phyloP scores from a whole-genome alignment of 2,797 vertebrate genomes.

The Cheirogaleus major region DNA sequence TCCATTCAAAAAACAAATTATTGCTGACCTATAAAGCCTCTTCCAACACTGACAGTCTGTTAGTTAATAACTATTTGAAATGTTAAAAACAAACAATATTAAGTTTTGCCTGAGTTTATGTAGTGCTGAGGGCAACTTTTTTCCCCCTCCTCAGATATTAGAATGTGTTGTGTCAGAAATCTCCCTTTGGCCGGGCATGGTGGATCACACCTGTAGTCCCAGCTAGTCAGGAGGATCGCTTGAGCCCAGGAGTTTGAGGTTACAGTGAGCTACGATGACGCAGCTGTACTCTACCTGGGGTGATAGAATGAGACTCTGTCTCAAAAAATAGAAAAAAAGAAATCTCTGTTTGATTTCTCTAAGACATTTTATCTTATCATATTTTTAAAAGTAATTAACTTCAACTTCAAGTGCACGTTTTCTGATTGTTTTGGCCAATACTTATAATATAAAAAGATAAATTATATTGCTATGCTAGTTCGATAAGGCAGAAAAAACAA shows the following conservation, averaged over 20 bases:
- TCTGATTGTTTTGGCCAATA: background rate
- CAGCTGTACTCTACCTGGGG: too few relatives aligned
- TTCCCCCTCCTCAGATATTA: background rate
- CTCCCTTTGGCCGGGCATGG: too few relatives aligned
- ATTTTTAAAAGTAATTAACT: background rate
- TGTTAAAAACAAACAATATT: conserved; percentile 72
- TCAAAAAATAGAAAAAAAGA: background rate
- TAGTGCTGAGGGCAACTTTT: background rate
- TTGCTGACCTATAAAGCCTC: conserved; percentile 63
- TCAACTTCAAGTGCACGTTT: background rate
- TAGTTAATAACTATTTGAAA: conserved; percentile 64
- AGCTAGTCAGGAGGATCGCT: too few relatives aligned
- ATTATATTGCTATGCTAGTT: background rate
- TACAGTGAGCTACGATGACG: too few relatives aligned
- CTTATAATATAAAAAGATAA: background rate
- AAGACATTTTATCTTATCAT: background rate
- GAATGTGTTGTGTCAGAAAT: background rate
- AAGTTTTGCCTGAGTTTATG: conserved; percentile 36
- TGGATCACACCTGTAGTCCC: too few relatives aligned
- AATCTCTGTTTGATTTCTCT: background rate
- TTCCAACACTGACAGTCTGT: background rate
- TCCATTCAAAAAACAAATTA: conserved; percentile 17
- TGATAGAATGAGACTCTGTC: too few relatives aligned
- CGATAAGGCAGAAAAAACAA: background rate
- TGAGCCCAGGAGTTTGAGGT: too few relatives aligned